Base-by-base conservation (phyloP, 2,888 invertebrate species). In the Dasypolia templi region DNA sequence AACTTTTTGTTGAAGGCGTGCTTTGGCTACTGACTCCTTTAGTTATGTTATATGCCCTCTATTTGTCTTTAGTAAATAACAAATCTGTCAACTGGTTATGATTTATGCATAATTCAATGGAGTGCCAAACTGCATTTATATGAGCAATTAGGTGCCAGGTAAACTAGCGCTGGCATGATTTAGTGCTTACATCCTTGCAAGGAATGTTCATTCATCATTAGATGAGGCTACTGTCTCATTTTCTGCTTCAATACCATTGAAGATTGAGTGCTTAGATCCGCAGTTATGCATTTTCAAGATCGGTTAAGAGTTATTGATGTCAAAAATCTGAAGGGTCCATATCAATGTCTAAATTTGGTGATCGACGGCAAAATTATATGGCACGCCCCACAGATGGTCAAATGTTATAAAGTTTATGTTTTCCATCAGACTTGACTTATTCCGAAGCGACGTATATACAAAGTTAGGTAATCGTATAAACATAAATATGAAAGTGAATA, bases 41-140 rank as follows among this genome's bases (percentile, higher is more conserved):
- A 82, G 81, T 82, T 73, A 79, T 71, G 84, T 86, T 81, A 81
- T 86, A 82, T 83, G 91, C 87, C 92, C 93, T 92, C 91, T 90
- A 93, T 91, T 91, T 91, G 92, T 92, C 90, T 89, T 87, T 85
- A 83, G 86, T 89, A 90, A 91, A 92, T 91, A 90, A 90, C 89
- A 85, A 86, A 85, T 88, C 89, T 90, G 90, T 92, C 91, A 88
- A 85, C 84, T 87, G 82, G 83, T 90, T 93, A 92, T 93, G 92
- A 94, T 93, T 92, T 92, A 93, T 92, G 86, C 77, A 85, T 89
- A 89, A 89, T 89, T 87, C 87, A 89, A 89, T 82, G 72, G 82
- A 86, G 88, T 92, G 94, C 93, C 93, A 93, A 91, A 89, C 82
- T 88, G 87, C 88, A 88, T 87, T 85, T 86, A 82, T 85, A 87